Base-by-base conservation (phyloP, 2,888 invertebrate genomes). In the Neoaliturus tenellus region DNA sequence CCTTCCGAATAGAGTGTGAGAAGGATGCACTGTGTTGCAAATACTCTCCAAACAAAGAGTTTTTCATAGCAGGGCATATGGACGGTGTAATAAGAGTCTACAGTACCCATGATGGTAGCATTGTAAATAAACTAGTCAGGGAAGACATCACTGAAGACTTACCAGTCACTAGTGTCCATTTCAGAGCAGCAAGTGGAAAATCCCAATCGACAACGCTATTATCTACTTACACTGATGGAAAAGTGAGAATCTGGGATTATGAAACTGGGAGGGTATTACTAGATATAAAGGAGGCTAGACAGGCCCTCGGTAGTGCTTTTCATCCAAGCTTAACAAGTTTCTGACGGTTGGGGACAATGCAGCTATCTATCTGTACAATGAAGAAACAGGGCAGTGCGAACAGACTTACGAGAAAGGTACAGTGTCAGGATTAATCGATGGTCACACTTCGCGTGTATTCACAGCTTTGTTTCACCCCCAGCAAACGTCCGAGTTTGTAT, bases 171-270 rank as follows among this genome's bases (percentile, higher is more conserved):
- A 78, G 78, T 55, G 35, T 78, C n/a, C 78, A 78, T n/a, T 78
- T 78, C 33, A 51, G 41, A 17, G 5, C 2, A 28, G 28, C 28
- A 14, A 35, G 39, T 39, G 55, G 55, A 5, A 35, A 71, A 12
- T 41, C 71, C 1, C 20, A 39, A 3, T 33, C 39, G 5, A 2
- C 71, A 35, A 25, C 71, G n/a, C 71, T 71, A 3, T 62, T 62
- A 17, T 62, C 62, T 20, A 62, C 62, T 28, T 62, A 95, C 91
- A 92, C 93, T 3, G 93, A 93, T 87, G 95, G 95, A 48, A 93
- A 92, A 87, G 92, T 95, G 8, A 95, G 94, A 90, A 93, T 93
- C 87, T 95, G 94, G 94, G 93, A 94, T 89, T 94, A 93, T 89
- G 92, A 93, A 88, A 93, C 92, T 86, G 91, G 92, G 35, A 92